Evolutionary conservation across 2,797 vertebrate species (phyloP).

Genomic region (Sus cebifrons): DNA sequence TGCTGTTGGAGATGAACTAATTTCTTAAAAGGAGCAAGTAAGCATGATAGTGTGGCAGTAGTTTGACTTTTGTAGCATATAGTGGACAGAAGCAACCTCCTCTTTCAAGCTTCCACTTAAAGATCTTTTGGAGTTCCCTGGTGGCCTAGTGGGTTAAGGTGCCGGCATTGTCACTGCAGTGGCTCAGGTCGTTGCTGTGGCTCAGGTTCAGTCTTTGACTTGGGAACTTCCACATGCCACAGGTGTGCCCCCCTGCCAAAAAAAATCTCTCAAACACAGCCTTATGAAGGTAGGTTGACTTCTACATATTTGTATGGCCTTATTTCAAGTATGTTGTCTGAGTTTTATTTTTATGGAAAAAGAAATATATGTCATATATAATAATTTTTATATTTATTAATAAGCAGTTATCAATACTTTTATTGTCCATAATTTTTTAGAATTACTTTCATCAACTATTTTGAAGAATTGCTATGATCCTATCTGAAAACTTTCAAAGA

Average conservation of each 20-base stretch:
- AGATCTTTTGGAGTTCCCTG: no score
- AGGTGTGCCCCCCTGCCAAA: no score
- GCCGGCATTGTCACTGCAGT: no score
- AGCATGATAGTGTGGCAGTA: background rate
- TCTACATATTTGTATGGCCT: background rate
- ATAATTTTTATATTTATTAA: background rate
- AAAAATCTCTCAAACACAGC: background rate
- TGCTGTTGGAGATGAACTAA: background rate
- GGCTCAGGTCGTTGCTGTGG: no score
- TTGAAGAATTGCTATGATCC: background rate
- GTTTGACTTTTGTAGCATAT: background rate
- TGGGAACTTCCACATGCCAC: no score
- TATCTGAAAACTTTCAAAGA: constrained; percentile 43
- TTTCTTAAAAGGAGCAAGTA: background rate
- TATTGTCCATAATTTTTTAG: constrained; percentile 10
- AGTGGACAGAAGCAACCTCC: background rate
- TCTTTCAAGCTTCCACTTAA: background rate
- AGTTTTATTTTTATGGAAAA: background rate
- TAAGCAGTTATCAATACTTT: background rate
- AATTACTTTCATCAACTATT: background rate
- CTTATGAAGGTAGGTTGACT: background rate
- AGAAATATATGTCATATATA: background rate
- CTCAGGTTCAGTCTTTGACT: no score
- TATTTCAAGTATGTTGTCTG: background rate
- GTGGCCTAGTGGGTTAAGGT: no score